A percentile compares a stretch with the other conserved stretches of the same genome.
These are phyloP conservation scores for Aphaenogaster floridana DNA, from an alignment of 1,140 invertebrate genomes.

Conservation along the genomic window DNA sequence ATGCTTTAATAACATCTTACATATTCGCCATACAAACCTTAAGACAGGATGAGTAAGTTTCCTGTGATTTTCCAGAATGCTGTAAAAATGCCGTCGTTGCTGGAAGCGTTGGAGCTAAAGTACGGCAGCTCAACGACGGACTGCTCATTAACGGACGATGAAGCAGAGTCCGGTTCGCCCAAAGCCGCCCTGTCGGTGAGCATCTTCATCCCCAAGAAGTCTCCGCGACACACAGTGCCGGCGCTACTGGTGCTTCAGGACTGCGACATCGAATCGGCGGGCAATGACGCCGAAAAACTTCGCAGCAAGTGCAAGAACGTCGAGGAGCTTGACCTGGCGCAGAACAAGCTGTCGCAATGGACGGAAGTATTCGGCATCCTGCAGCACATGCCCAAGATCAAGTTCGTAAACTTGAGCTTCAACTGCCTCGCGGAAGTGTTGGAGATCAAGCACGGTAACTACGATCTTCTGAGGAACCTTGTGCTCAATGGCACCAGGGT, in stretches of 20 bases:
- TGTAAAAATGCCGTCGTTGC: conserved; percentile 92
- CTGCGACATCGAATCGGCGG: conserved; percentile 94
- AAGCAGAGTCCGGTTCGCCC: conserved; percentile 85
- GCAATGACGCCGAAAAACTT: conserved; percentile 91
- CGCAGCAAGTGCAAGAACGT: conserved; percentile 94
- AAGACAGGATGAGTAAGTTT: background rate
- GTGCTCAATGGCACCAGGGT: conserved; percentile 95
- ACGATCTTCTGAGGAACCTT: conserved; percentile 91
- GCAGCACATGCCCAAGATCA: conserved; percentile 94
- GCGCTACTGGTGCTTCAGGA: conserved; percentile 95
- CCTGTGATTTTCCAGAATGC: conserved; percentile 80
- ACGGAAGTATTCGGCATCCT: conserved; percentile 95
- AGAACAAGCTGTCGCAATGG: conserved; percentile 95
- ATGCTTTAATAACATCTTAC: background rate
- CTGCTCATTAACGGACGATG: conserved; percentile 87
- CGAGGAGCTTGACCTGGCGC: conserved; percentile 95
- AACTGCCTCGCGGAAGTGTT: conserved; percentile 92
- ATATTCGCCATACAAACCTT: background rate
- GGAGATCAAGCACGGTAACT: conserved; percentile 86
- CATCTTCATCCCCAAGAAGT: conserved; percentile 94
- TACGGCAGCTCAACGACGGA: conserved; percentile 89
- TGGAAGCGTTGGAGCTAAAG: conserved; percentile 94
- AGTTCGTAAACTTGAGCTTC: conserved; percentile 96
- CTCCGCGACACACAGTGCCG: conserved; percentile 92
- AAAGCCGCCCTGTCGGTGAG: conserved; percentile 90